Base-by-base conservation (phyloP, 2,797 vertebrate species). In the Coilia nasus region DNA sequence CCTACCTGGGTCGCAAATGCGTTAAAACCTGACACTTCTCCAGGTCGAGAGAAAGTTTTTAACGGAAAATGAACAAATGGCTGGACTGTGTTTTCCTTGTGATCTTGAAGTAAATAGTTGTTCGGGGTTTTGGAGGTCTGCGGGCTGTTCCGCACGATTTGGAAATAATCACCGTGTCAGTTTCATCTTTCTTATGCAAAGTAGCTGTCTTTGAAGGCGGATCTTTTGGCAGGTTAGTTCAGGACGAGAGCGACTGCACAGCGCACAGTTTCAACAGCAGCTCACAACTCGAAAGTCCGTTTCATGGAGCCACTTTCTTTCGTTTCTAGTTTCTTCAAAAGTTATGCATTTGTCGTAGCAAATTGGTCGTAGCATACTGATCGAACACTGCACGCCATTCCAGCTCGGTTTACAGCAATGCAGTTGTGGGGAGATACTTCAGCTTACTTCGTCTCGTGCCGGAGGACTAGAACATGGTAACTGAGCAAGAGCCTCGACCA, bases 131-230 rank as follows among this genome's bases (percentile, higher is more conserved):
- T 91, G 91, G 92, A 94, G 93, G 93, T 90, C 92, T 95, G 94
- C 92, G 94, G 94, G 93, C 96, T 94, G 96, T 96, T 96, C 95
- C 94, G 95, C 96, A 91, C 94, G 95, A 95, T 95, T 96, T 96
- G 94, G 92, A 96, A 95, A 95, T 96, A 96, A 97, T 97, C 95
- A 94, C 95, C 96, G 96, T 96, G 96, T 96, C 97, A 95, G 96
- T 96, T 95, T 96, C 95, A 92, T 95, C 97, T 97, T 99, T 99
- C 96, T 98, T 96, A 98, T 98, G 97, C 96, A 97, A 98, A 99
- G 95, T 92, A 94, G 95, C 90, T 94, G 96, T 95, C 95, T 97
- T 94, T 96, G 96, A 93, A 97, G 97, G 97, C 97, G 97, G 96
- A 95, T 96, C 95, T 95, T 90, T 91, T 94, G 93, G 96, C 95